These are phyloP conservation scores for Glaucomys volans DNA, from an alignment of 2,113 vertebrate genomes.

Conservation along the genomic window DNA sequence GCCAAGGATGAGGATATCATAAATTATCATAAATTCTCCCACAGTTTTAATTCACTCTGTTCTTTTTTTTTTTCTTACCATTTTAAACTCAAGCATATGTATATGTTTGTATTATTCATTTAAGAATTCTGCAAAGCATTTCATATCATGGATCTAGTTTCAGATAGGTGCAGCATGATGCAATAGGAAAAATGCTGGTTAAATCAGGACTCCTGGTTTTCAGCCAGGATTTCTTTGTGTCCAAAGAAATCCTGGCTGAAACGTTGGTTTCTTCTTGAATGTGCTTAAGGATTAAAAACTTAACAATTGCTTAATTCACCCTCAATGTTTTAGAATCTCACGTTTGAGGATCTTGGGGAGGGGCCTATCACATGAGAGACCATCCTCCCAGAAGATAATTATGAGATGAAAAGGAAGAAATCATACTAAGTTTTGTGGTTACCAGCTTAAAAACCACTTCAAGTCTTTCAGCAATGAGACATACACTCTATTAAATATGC, in stretches of 20 bases:
- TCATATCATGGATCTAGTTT: background rate
- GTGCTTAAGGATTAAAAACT: background rate
- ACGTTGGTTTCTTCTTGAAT: background rate
- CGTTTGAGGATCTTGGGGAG: background rate
- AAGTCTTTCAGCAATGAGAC: background rate
- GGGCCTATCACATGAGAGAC: background rate
- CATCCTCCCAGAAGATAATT: background rate
- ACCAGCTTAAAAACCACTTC: background rate
- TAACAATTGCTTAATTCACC: background rate
- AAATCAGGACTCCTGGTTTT: background rate
- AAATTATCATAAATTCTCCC: conserved; percentile 43
- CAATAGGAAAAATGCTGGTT: background rate
- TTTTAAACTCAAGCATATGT: conserved; percentile 59
- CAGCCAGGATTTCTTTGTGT: background rate
- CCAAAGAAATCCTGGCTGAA: no score
- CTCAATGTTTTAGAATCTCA: background rate
- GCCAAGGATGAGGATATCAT: conserved; percentile 11
- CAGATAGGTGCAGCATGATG: background rate
- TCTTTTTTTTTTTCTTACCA: background rate
- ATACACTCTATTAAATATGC: background rate
- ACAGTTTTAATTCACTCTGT: conserved; percentile 48
- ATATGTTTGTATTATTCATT: conserved; percentile 51
- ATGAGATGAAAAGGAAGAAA: background rate
- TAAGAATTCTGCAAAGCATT: conserved; percentile 30
- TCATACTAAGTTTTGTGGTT: background rate